These are phyloP conservation scores for Hydrotaea diabolus DNA, from an alignment of 2,888 invertebrate species.

Conservation along the genomic window DNA sequence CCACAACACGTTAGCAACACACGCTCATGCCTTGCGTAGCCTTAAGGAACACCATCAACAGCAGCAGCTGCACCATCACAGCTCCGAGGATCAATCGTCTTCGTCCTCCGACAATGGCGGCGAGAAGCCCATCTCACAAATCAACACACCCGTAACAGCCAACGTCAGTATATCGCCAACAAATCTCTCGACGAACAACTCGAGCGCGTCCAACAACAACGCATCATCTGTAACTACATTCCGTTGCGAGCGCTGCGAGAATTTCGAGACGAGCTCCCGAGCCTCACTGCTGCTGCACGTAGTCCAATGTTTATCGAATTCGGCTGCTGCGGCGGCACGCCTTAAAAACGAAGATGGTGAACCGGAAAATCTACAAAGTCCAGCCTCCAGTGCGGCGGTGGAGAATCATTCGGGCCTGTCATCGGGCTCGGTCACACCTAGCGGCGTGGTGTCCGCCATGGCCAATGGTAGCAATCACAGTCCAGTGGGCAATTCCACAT, in stretches of 20 bases:
- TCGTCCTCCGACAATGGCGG: slow-evolving; percentile 62
- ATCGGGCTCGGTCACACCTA: slow-evolving; percentile 52
- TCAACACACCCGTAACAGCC: slow-evolving; percentile 53
- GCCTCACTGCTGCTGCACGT: slow-evolving; percentile 88
- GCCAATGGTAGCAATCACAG: slow-evolving; percentile 68
- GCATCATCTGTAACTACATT: slow-evolving; percentile 75
- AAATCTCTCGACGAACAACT: slow-evolving; percentile 74
- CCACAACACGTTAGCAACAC: slow-evolving; percentile 73
- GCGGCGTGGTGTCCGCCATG: slow-evolving; percentile 82
- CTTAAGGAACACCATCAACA: slow-evolving; percentile 73
- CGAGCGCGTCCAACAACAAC: slow-evolving; percentile 71
- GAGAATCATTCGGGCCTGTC: slow-evolving; percentile 52
- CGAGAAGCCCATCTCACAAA: slow-evolving; percentile 57
- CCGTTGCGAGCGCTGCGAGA: slow-evolving; percentile 90
- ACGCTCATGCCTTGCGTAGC: slow-evolving; percentile 71
- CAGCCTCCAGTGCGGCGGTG: slow-evolving; percentile 26
- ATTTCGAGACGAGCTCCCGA: slow-evolving; percentile 90
- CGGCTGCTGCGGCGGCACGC: slow-evolving; percentile 69
- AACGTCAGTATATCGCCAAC: slow-evolving; percentile 72
- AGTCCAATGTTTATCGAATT: slow-evolving; percentile 83
- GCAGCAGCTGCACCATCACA: slow-evolving; percentile 63
- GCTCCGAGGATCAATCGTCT: slow-evolving; percentile 64
- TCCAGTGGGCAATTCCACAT: slow-evolving; percentile 67
- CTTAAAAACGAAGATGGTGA: slow-evolving; percentile 80
- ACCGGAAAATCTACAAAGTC: slow-evolving; percentile 78